These are phyloP conservation scores for Pteria penguin DNA, from an alignment of 2,888 invertebrate species.

Conservation along the genomic window DNA sequence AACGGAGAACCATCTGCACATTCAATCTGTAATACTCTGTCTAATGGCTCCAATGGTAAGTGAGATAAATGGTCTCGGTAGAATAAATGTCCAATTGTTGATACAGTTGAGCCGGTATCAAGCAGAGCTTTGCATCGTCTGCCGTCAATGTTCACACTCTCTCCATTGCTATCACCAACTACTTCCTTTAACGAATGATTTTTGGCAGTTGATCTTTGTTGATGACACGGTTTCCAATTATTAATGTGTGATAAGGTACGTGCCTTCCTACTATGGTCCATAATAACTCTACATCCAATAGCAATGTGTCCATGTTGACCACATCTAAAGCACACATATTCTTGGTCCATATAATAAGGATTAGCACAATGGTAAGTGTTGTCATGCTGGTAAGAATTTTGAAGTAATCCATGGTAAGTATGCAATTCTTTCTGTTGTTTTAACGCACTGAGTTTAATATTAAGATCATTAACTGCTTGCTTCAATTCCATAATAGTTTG, in stretches of 20 bases:
- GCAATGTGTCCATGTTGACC: background rate
- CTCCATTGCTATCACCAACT: background rate
- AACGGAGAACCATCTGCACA: slow-evolving; percentile 7
- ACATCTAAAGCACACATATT: background rate
- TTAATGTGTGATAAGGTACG: background rate
- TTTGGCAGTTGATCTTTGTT: background rate
- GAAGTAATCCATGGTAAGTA: no score
- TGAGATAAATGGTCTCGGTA: background rate
- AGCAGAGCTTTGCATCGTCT: background rate
- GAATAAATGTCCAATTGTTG: background rate
- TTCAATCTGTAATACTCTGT: background rate
- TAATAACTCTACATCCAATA: background rate
- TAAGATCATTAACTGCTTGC: background rate
- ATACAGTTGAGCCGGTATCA: background rate
- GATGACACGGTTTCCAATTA: background rate
- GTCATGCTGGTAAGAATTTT: no score
- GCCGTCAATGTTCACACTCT: background rate
- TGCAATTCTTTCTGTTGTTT: background rate
- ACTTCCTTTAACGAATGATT: background rate
- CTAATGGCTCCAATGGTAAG: background rate
- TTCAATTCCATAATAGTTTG: background rate
- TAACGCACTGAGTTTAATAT: background rate
- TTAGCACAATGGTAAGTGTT: no score
- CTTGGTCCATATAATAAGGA: background rate
- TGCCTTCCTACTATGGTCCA: background rate